Evolutionary conservation across 2,888 invertebrate genomes (phyloP), one percentile per base, ranked within the genome.

Genomic region (Cyclophora albipunctata): DNA sequence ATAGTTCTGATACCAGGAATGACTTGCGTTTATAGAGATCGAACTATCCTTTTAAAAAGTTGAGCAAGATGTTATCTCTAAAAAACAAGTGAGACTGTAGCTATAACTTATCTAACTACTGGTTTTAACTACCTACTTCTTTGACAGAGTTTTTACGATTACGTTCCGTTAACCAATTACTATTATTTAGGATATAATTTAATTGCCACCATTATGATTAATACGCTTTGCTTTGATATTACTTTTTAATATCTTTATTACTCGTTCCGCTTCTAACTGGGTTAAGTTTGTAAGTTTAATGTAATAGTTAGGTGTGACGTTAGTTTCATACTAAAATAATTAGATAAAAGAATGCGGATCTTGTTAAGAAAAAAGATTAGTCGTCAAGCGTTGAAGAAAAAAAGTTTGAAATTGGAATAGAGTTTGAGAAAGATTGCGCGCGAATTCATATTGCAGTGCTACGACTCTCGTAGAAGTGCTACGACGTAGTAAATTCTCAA

Each of bases 391-490:
- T 48, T 49, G 49, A 51, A 42, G 52, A 45, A 37, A 40, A 42
- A 40, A 52, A 47, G 35, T 42, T 33, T 49, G 45, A 57, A 69
- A 64, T 65, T 64, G 62, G 58, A 20, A 20, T 20, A 20, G 20
- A 20, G 20, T 20, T 20, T 52, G 57, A 63, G 62, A 69, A 69
- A 66, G 62, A 60, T 63, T 52, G 59, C 57, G 64, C 62, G 62
- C 63, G 60, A 62, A 67, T 68, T 59, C 59, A 55, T 55, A 33
- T 40, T 61, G 66, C 60, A 77, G 79, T 75, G 77, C 81, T 84
- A 84, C 82, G 81, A 75, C 68, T 67, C 65, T 75, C 80, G 84
- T 82, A 84, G 84, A 83, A 59, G 53, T 61, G 72, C 76, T 75
- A 76, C 75, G 74, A 52, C 59, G 63, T 64, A 60, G 58, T 37